Evolutionary conservation across 2,113 vertebrate species (phyloP).

Genomic region (Lasiurus cinereus): DNA sequence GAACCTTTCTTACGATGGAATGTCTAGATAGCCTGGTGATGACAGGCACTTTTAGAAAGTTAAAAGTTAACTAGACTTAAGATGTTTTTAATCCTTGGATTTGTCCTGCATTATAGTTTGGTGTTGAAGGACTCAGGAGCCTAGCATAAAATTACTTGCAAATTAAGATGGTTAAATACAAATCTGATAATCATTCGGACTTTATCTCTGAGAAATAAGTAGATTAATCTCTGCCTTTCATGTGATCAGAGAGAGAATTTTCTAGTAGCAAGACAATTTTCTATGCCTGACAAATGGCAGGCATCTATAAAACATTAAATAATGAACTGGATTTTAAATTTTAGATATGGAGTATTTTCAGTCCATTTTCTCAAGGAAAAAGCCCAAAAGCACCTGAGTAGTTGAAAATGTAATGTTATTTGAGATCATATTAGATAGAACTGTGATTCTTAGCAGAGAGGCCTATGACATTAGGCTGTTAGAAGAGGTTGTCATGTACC

Average conservation of each 20-base stretch:
- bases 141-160: conserved; percentile 61
- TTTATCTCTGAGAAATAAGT: conserved; percentile 26
- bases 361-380: conserved; percentile 29
- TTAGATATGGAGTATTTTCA: conserved; percentile 13
- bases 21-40: conserved; percentile 72
- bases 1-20: conserved; percentile 77
- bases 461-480: neutral
- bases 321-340: conserved; percentile 10
- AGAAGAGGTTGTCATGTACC: neutral
- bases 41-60: conserved; percentile 66
- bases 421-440: neutral
- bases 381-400: neutral
- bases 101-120: conserved; percentile 69
- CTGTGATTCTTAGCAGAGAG: neutral
- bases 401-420: neutral
- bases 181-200: neutral
- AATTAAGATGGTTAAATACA: conserved; percentile 58
- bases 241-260: neutral
- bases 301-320: conserved; percentile 23
- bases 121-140: conserved; percentile 60
- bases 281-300: neutral
- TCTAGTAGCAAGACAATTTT: conserved; percentile 22
- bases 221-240: conserved; percentile 1
- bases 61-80: conserved; percentile 77
- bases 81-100: conserved; percentile 78